A percentile compares a stretch with the other conserved stretches of the same genome.
phyloP scores from a whole-genome alignment of 2,113 vertebrate species.

The Maccullochella peelii region DNA sequence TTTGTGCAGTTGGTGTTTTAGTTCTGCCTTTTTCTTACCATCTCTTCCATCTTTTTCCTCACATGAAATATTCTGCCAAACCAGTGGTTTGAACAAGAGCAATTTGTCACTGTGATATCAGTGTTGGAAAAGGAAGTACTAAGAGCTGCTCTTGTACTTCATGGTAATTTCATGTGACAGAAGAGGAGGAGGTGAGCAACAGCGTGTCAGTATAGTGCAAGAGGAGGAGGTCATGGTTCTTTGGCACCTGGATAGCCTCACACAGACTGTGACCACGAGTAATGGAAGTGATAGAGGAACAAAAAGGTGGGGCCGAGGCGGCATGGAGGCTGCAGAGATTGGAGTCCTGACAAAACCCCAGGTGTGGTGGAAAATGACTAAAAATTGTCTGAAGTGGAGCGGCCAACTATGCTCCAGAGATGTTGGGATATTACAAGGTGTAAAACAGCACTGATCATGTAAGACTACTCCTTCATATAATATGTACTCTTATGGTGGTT shows the following conservation, averaged over 20 bases:
- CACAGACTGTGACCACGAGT: constrained; percentile 55
- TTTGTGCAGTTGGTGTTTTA: constrained; percentile 26
- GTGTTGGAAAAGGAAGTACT: constrained; percentile 36
- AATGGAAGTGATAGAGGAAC: constrained; percentile 42
- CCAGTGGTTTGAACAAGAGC: constrained; percentile 39
- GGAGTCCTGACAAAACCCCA: constrained; percentile 20
- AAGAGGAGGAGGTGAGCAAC: constrained; percentile 24
- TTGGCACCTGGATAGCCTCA: constrained; percentile 36
- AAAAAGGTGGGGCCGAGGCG: not conserved
- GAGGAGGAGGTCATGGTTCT: constrained; percentile 49
- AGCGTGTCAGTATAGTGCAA: constrained; percentile 15
- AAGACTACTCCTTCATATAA: not conserved
- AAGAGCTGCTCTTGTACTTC: constrained; percentile 44
- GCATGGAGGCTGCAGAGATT: not conserved
- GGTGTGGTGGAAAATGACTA: not conserved
- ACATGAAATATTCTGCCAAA: constrained; percentile 27
- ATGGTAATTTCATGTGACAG: constrained; percentile 61
- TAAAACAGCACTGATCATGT: constrained; percentile 1
- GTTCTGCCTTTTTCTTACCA: not conserved
- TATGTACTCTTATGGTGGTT: constrained; percentile 21
- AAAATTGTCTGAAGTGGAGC: not conserved
- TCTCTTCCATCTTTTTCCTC: not conserved
- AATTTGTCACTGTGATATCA: too few relatives aligned
- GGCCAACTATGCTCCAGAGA: not conserved
- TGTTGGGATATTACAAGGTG: not conserved